These are phyloP conservation scores for Menidia beryllina DNA, from an alignment of 2,113 vertebrate genomes.

Conservation along the genomic window DNA sequence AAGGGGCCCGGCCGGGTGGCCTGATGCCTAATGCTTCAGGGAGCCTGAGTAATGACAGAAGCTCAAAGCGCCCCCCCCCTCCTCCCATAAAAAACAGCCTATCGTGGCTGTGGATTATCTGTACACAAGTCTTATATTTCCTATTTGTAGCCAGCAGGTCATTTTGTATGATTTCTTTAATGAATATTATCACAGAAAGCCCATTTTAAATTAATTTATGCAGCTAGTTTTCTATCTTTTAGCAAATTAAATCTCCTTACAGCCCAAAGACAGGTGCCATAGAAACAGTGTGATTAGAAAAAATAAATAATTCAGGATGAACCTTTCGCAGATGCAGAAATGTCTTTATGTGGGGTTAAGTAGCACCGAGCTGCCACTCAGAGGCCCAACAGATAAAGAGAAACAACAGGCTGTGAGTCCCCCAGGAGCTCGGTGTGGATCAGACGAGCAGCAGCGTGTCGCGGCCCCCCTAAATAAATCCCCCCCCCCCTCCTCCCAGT, in stretches of 20 bases:
- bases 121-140: neutral
- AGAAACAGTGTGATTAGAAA: slow-evolving; percentile 23
- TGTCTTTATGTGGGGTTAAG: slow-evolving; percentile 30
- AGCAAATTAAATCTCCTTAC: too few species aligned
- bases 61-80: too few species aligned
- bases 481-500: too few species aligned
- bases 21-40: slow-evolving; percentile 36
- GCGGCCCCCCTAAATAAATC: slow-evolving; percentile 34
- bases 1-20: slow-evolving; percentile 27
- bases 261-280: neutral
- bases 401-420: slow-evolving; percentile 77
- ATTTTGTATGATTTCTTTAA: too few species aligned
- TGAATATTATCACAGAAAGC: too few species aligned
- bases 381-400: slow-evolving; percentile 24
- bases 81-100: neutral
- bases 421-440: slow-evolving; percentile 79
- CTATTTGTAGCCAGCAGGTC: neutral
- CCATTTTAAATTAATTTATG: too few species aligned
- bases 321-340: slow-evolving; percentile 47
- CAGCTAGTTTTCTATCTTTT: too few species aligned
- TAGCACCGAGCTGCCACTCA: slow-evolving; percentile 21
- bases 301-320: slow-evolving; percentile 30
- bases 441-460: slow-evolving; percentile 44
- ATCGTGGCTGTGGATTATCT: neutral
- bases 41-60: slow-evolving; percentile 36